Percentiles rank a stretch among this genome's conserved stretches.
Evolutionary conservation across 2,113 vertebrate species (phyloP).

Genomic region (Xiphophorus hellerii): DNA sequence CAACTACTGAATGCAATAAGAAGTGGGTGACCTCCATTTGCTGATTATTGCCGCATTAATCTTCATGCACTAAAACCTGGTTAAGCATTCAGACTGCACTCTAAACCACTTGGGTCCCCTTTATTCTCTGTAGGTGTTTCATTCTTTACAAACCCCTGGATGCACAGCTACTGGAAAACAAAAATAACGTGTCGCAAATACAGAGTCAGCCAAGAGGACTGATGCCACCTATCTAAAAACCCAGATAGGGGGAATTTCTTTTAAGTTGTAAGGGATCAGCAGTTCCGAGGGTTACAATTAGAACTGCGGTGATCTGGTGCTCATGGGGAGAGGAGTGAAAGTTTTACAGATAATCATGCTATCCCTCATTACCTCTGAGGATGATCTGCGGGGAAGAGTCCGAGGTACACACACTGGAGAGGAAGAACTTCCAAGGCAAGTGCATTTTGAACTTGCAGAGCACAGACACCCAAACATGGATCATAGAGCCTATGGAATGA

Average conservation of each 20-base stretch:
- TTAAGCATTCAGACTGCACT: constrained; percentile 42
- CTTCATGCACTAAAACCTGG: constrained; percentile 59
- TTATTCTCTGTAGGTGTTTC: constrained; percentile 60
- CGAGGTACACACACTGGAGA: constrained; percentile 41
- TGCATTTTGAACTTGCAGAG: constrained; percentile 21
- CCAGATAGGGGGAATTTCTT: constrained; percentile 17
- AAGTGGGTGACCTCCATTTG: constrained; percentile 37
- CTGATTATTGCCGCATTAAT: constrained; percentile 61
- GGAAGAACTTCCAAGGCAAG: constrained; percentile 33
- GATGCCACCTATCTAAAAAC: constrained; percentile 34
- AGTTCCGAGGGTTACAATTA: constrained; percentile 39
- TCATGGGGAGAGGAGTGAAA: constrained; percentile 38
- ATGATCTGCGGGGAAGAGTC: constrained; percentile 51
- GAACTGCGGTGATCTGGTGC: constrained; percentile 25
- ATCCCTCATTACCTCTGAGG: constrained; percentile 61
- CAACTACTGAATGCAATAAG: constrained; percentile 36
- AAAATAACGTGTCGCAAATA: constrained; percentile 53
- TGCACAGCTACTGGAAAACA: constrained; percentile 40
- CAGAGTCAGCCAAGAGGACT: constrained; percentile 15
- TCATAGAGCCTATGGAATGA: constrained; percentile 23
- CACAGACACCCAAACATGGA: constrained; percentile 29
- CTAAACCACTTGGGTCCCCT: constrained; percentile 34
- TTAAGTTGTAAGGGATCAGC: constrained; percentile 24
- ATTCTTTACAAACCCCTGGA: constrained; percentile 39
- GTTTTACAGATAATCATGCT: constrained; percentile 63